Percentiles rank a stretch among this genome's conserved stretches.
Conservation (phyloP, 2,113 vertebrate species). For the Dascyllus trimaculatus region DNA sequence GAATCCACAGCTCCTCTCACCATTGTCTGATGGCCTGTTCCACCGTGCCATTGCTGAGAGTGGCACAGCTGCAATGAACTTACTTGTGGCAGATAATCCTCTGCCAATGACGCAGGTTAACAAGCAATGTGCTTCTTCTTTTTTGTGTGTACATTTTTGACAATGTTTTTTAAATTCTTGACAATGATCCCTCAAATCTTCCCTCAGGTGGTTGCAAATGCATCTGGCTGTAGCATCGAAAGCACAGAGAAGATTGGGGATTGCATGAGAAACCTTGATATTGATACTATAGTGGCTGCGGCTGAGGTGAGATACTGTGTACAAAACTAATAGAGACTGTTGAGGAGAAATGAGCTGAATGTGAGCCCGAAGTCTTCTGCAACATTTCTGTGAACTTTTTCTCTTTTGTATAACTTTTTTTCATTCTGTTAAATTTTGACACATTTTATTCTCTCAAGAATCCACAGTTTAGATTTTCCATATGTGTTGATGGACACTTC, state of each 20-base stretch:
- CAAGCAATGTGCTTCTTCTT: not conserved
- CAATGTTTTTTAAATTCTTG: not conserved
- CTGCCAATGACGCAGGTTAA: conserved; percentile 52
- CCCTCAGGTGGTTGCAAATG: conserved; percentile 73
- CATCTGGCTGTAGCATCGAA: conserved; percentile 78
- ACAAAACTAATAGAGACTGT: not conserved
- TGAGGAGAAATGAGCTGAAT: too few species aligned
- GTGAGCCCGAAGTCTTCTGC: too few species aligned
- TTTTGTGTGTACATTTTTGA: not conserved
- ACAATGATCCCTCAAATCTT: not conserved
- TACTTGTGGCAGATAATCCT: conserved; percentile 16
- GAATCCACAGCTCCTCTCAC: conserved; percentile 89
- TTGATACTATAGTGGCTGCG: conserved; percentile 42
- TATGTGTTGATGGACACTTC: conserved; percentile 64
- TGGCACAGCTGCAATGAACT: conserved; percentile 76
- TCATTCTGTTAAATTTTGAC: not conserved
- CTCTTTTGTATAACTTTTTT: too few species aligned
- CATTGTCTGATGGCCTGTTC: conserved; percentile 85
- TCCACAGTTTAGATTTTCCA: accelerated
- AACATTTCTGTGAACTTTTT: too few species aligned
- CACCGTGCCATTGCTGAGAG: conserved; percentile 90
- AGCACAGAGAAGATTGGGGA: conserved; percentile 76
- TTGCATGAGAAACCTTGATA: conserved; percentile 76
- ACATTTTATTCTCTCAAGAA: conserved; percentile 37
- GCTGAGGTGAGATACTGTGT: conserved; percentile 35